These are phyloP conservation scores for Abramis brama DNA, from an alignment of 2,113 vertebrate genomes.

Conservation along the genomic window DNA sequence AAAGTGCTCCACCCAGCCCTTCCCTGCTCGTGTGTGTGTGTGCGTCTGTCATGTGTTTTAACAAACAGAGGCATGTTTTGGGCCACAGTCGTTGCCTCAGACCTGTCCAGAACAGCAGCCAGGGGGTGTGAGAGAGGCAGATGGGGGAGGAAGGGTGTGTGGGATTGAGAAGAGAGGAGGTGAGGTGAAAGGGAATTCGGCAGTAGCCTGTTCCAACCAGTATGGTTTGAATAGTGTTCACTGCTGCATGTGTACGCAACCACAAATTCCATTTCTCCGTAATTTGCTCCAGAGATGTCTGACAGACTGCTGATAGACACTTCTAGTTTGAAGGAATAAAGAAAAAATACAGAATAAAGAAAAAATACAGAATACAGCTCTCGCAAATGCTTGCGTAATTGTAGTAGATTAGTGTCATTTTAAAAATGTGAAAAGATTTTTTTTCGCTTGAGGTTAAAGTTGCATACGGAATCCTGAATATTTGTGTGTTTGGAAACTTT, in stretches of 20 bases:
- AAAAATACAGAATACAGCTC: not conserved
- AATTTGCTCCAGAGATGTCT: constrained; percentile 19
- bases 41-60: constrained; percentile 9
- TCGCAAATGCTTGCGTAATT: not conserved
- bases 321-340: not conserved
- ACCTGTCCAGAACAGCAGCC: constrained; percentile 57
- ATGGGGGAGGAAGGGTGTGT: not conserved
- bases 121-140: not conserved
- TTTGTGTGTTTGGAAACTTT: constrained; percentile 21
- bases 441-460: not conserved
- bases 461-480: not conserved
- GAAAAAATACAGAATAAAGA: constrained; percentile 8
- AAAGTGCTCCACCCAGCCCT: constrained; percentile 37
- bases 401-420: not conserved
- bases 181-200: constrained; percentile 58
- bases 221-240: constrained; percentile 44
- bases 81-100: constrained; percentile 62
- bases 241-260: not conserved
- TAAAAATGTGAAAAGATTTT: not conserved
- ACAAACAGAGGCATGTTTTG: not conserved
- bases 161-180: not conserved
- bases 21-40: constrained; percentile 32
- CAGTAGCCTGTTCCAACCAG: constrained; percentile 27
- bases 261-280: constrained; percentile 18
- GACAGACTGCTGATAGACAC: not conserved